phyloP scores from a whole-genome alignment of 2,797 vertebrate genomes.

The Emys orbicularis region DNA sequence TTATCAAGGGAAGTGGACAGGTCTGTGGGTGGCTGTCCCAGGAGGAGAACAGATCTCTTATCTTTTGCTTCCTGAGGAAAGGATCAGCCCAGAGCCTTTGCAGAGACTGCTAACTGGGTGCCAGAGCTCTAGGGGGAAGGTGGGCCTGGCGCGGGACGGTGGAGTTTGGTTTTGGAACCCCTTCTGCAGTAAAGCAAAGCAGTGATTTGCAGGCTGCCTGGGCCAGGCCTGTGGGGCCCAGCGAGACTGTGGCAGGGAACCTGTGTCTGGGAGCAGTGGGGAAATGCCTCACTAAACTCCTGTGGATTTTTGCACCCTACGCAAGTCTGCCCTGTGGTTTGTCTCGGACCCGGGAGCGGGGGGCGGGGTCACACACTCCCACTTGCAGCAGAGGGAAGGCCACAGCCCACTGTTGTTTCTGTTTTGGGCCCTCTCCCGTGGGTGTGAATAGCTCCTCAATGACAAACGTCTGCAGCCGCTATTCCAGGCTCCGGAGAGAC shows the following conservation, averaged over 20 bases:
- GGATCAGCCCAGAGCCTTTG: neutral
- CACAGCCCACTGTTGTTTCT: rapidly evolving
- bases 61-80: neutral
- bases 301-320: too few relatives aligned
- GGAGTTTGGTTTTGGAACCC: neutral
- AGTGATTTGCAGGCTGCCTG: neutral
- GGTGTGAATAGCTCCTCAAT: neutral
- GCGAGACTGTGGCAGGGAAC: neutral
- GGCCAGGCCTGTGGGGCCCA: neutral
- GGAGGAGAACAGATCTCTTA: neutral
- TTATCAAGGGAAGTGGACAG: neutral
- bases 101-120: neutral
- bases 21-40: neutral
- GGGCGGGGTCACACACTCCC: neutral
- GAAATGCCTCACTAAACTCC: too few relatives aligned
- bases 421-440: neutral
- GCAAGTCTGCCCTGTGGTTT: too few relatives aligned
- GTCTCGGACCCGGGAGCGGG: neutral
- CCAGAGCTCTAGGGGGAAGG: neutral
- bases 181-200: neutral
- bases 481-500: neutral
- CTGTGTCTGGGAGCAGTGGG: too few relatives aligned
- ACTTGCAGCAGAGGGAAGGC: neutral
- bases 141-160: rapidly evolving
- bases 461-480: too few relatives aligned